phyloP scores from a whole-genome alignment of 2,113 vertebrate species.

The Pseudolaguvia tuberculata region DNA sequence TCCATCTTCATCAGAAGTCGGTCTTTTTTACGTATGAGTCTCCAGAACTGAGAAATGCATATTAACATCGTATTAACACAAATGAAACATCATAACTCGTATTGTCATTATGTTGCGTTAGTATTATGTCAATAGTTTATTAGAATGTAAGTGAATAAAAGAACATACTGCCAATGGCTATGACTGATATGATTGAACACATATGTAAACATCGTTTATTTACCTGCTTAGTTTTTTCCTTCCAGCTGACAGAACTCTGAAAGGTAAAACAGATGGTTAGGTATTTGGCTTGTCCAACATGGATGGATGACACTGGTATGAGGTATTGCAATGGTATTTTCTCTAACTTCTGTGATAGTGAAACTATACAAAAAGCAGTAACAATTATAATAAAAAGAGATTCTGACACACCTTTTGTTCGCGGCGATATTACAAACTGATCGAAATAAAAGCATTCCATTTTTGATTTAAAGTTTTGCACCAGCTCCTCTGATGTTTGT shows the following conservation, averaged over 20 bases:
- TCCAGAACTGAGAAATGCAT: background rate
- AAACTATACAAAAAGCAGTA: background rate
- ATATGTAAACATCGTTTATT: background rate
- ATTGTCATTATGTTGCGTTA: background rate
- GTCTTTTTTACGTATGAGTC: background rate
- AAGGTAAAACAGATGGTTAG: constrained; percentile 1
- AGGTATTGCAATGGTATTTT: background rate
- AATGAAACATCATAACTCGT: too few relatives aligned
- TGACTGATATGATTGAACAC: background rate
- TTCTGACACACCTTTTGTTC: constrained; percentile 26
- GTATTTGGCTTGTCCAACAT: background rate
- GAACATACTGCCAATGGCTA: too few relatives aligned
- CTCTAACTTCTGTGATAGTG: background rate
- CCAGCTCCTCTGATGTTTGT: background rate
- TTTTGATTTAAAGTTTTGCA: constrained; percentile 34
- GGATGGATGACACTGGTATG: background rate
- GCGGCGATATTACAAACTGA: constrained; percentile 11
- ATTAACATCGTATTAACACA: background rate
- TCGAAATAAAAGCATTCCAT: background rate
- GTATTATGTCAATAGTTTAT: background rate
- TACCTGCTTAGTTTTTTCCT: constrained; percentile 3
- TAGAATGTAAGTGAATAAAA: too few relatives aligned
- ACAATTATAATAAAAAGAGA: background rate
- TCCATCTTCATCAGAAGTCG: constrained; percentile 6
- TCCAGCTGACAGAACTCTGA: constrained; percentile 37